A percentile compares a stretch with the other conserved stretches of the same genome.
Evolutionary conservation across 1,140 invertebrate species (phyloP).

Genomic region (Drosophila ogumai): DNA sequence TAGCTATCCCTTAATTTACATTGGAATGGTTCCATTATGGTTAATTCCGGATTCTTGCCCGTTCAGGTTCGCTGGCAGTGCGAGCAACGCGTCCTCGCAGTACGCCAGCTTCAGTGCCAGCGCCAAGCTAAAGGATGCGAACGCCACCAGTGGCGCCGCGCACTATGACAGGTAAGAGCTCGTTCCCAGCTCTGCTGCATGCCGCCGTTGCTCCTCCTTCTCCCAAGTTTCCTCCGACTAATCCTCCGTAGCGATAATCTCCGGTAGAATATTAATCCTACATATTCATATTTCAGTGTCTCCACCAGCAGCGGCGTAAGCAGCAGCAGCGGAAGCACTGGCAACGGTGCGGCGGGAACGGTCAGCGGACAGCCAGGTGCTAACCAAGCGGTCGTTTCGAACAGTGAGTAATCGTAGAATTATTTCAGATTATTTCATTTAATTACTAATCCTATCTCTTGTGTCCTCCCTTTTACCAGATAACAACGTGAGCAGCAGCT

Average conservation of each 20-base stretch:
- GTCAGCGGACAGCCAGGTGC: slow-evolving; percentile 62
- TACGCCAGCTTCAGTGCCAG: slow-evolving; percentile 84
- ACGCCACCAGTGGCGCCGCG: slow-evolving; percentile 61
- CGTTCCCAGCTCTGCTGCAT: slow-evolving; percentile 13
- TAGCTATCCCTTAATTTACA: slow-evolving; percentile 11
- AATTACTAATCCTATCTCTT: not conserved
- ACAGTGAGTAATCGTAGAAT: slow-evolving; percentile 75
- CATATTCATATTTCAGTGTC: slow-evolving; percentile 60
- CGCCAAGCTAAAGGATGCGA: slow-evolving; percentile 81
- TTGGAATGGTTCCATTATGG: slow-evolving; percentile 30
- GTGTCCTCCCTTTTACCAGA: slow-evolving; percentile 20
- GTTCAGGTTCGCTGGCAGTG: slow-evolving; percentile 78
- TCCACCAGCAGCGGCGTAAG: slow-evolving; percentile 86
- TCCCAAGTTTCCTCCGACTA: slow-evolving; percentile 14
- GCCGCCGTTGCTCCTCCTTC: slow-evolving; percentile 9
- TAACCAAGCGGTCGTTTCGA: slow-evolving; percentile 85
- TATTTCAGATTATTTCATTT: not conserved
- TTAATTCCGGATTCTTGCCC: slow-evolving; percentile 31
- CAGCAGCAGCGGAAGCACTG: slow-evolving; percentile 84
- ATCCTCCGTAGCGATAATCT: not conserved
- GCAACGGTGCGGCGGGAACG: slow-evolving; percentile 70
- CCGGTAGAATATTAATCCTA: slow-evolving; percentile 3
- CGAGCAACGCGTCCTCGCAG: slow-evolving; percentile 81
- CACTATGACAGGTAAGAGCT: slow-evolving; percentile 81
- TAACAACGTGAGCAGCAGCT: slow-evolving; percentile 77